Percentiles rank a stretch among this genome's conserved stretches.
These are phyloP conservation scores for Meteorus colon DNA, from an alignment of 2,888 invertebrate genomes.

Conservation along the genomic window DNA sequence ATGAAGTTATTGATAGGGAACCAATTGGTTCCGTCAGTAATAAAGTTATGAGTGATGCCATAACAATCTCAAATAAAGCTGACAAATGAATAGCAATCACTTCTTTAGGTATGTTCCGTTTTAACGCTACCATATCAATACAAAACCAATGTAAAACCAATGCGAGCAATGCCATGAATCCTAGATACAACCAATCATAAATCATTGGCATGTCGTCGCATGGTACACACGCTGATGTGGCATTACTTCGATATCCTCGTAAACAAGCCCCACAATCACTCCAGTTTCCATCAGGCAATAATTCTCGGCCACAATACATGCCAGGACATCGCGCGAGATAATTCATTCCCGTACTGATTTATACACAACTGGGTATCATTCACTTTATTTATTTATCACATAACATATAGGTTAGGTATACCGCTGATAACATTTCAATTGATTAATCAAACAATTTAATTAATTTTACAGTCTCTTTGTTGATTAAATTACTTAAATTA, in stretches of 20 bases:
- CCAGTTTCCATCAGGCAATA: conserved; percentile 80
- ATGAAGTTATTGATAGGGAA: conserved; percentile 83
- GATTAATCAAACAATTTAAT: background rate
- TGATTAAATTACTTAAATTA: background rate
- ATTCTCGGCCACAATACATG: conserved; percentile 86
- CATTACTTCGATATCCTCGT: conserved; percentile 85
- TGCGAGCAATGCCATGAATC: conserved; percentile 93
- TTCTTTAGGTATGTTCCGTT: conserved; percentile 84
- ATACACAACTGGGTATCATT: background rate
- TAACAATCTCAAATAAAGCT: conserved; percentile 86
- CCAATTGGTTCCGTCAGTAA: conserved; percentile 89
- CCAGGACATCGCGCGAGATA: conserved; percentile 81
- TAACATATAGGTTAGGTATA: conserved; percentile 14
- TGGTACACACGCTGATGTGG: conserved; percentile 82
- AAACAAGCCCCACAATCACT: conserved; percentile 91
- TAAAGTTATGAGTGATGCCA: conserved; percentile 85
- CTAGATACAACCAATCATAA: conserved; percentile 95
- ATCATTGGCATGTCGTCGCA: conserved; percentile 85
- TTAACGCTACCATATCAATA: conserved; percentile 87
- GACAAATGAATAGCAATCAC: conserved; percentile 86
- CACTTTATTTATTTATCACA: conserved; percentile 12
- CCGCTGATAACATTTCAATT: background rate
- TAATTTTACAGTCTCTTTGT: background rate
- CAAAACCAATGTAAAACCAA: conserved; percentile 94
- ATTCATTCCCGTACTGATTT: conserved; percentile 51